phyloP scores from a whole-genome alignment of 2,797 vertebrate species.

The Pogoniulus pusillus region DNA sequence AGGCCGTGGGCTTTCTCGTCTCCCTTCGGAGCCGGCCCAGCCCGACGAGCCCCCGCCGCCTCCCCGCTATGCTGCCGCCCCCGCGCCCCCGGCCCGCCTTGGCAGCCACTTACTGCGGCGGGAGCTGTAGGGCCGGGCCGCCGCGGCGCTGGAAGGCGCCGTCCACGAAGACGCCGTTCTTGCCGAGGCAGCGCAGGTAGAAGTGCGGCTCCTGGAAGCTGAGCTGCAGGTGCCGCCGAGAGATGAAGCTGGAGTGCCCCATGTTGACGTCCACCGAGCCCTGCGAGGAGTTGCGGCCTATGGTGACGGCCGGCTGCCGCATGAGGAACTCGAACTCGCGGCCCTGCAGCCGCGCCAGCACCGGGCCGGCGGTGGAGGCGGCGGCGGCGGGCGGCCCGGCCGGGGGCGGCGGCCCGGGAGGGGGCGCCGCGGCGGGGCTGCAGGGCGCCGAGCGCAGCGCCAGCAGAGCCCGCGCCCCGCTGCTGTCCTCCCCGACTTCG shows the following conservation, averaged over 20 bases:
- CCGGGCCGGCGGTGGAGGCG: slow-evolving; percentile 59
- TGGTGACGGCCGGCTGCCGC: slow-evolving; percentile 92
- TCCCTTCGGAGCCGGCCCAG: background rate
- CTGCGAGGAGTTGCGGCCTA: slow-evolving; percentile 97
- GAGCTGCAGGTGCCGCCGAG: slow-evolving; percentile 93
- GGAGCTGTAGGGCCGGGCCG: slow-evolving; percentile 88
- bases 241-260: slow-evolving; percentile 97
- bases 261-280: slow-evolving; percentile 97
- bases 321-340: slow-evolving; percentile 97
- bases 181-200: slow-evolving; percentile 93
- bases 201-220: slow-evolving; percentile 89
- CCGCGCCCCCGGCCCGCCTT: background rate
- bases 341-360: slow-evolving; percentile 92
- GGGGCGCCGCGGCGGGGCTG: slow-evolving; percentile 79
- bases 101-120: slow-evolving; percentile 87
- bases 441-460: slow-evolving; percentile 90
- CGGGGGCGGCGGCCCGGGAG: slow-evolving; percentile 79
- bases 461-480: slow-evolving; percentile 88
- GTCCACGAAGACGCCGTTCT: slow-evolving; percentile 98
- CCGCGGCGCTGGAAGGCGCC: slow-evolving; percentile 96
- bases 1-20: background rate
- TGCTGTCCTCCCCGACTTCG: slow-evolving; percentile 91
- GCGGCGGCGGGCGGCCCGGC: slow-evolving; percentile 56
- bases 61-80: background rate
- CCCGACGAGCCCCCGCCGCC: background rate